Percentiles rank a stretch among this genome's conserved stretches.
Evolutionary conservation across 2,113 vertebrate genomes (phyloP).

Genomic region (Tyrannus savana): DNA sequence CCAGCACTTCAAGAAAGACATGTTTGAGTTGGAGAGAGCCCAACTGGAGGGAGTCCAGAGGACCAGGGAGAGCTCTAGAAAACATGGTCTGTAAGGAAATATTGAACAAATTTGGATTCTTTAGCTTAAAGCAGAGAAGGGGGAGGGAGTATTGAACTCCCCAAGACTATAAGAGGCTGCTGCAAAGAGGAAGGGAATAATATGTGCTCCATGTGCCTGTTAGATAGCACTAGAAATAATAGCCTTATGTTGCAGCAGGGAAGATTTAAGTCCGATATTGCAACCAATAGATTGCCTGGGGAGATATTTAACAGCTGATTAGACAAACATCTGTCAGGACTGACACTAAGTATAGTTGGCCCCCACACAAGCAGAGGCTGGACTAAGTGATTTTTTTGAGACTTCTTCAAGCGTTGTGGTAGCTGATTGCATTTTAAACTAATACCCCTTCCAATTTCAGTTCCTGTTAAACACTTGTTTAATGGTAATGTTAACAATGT

Average conservation of each 20-base stretch:
- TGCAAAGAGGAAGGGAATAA: slow-evolving; percentile 32
- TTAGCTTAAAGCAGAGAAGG: slow-evolving; percentile 24
- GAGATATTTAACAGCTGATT: slow-evolving; percentile 60
- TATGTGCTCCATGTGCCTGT: slow-evolving; percentile 63
- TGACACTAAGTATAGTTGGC: neutral
- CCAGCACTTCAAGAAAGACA: slow-evolving; percentile 30
- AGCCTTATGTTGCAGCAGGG: slow-evolving; percentile 46
- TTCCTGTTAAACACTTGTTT: neutral
- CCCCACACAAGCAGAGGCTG: neutral
- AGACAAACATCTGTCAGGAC: slow-evolving; percentile 61
- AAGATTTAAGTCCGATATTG: slow-evolving; percentile 57
- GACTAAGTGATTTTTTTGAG: neutral
- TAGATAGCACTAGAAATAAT: slow-evolving; percentile 59
- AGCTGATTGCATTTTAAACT: slow-evolving; percentile 12
- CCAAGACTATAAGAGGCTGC: slow-evolving; percentile 27
- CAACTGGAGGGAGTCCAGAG: slow-evolving; percentile 57
- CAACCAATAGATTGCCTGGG: slow-evolving; percentile 51
- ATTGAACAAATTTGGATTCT: slow-evolving; percentile 35
- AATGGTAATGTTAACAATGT: neutral
- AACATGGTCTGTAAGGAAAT: slow-evolving; percentile 45
- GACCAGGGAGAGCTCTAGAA: slow-evolving; percentile 20
- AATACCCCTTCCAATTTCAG: neutral
- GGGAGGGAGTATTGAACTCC: slow-evolving; percentile 33
- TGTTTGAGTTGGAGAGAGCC: slow-evolving; percentile 41
- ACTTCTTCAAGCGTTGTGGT: neutral